Percentiles rank a stretch among this genome's conserved stretches.
These are phyloP conservation scores for Leptura quadrifasciata DNA, from an alignment of 2,888 invertebrate species.

Conservation along the genomic window DNA sequence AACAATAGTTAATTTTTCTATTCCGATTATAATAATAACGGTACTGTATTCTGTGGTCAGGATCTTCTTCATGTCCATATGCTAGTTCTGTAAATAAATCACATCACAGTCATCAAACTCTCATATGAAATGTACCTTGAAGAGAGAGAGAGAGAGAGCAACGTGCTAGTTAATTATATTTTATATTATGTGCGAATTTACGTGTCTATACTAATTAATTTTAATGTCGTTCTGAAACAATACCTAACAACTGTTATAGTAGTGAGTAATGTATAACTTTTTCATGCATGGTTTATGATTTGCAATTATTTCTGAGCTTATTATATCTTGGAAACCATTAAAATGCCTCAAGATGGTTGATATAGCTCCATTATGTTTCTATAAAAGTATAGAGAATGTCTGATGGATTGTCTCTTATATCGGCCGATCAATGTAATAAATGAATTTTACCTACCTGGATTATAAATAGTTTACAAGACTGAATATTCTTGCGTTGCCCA, in stretches of 20 bases:
- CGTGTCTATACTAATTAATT: background rate
- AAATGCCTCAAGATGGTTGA: background rate
- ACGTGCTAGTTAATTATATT: slow-evolving; percentile 4
- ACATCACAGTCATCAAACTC: background rate
- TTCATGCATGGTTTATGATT: slow-evolving; percentile 1
- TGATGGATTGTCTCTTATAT: too few relatives aligned
- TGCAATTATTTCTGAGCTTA: background rate
- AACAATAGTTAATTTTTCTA: too few relatives aligned
- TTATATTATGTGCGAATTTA: slow-evolving; percentile 13
- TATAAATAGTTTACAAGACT: too few relatives aligned
- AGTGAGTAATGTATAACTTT: background rate
- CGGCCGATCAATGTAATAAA: too few relatives aligned
- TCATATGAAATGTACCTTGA: background rate
- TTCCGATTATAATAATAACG: background rate
- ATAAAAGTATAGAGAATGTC: background rate
- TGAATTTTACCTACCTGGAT: too few relatives aligned
- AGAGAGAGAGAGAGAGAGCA: too few relatives aligned
- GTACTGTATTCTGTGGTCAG: slow-evolving; percentile 1
- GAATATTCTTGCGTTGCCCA: too few relatives aligned
- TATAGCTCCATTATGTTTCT: background rate
- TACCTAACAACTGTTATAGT: background rate
- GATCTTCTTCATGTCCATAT: slow-evolving; percentile 6
- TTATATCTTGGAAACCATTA: background rate
- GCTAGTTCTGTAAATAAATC: slow-evolving; percentile 3
- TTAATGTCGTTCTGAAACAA: background rate